phyloP scores from a whole-genome alignment of 2,113 vertebrate genomes.

The Scatophagus argus region DNA sequence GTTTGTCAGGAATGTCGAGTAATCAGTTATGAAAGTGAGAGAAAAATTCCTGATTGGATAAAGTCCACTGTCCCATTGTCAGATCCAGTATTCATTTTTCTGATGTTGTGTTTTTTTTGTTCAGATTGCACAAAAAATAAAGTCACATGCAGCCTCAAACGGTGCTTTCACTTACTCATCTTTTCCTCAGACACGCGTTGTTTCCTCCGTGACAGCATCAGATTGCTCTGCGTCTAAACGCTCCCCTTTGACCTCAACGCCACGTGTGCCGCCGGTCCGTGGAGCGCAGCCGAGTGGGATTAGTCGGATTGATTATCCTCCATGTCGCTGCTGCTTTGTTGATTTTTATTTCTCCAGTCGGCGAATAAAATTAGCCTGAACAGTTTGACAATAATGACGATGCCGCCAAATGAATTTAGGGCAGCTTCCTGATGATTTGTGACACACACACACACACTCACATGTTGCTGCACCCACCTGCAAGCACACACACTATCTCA shows the following conservation, averaged over 20 bases:
- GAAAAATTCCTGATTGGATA: background rate
- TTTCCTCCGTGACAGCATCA: background rate
- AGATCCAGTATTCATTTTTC: no score
- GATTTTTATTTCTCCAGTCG: slow-evolving; percentile 56
- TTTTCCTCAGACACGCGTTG: background rate
- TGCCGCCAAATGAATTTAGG: slow-evolving; percentile 66
- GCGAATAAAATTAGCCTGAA: slow-evolving; percentile 75
- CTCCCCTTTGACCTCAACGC: slow-evolving; percentile 16
- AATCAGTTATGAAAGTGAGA: slow-evolving; percentile 18
- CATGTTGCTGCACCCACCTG: slow-evolving; percentile 3
- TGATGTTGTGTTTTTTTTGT: no score
- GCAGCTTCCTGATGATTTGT: slow-evolving; percentile 59
- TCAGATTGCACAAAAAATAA: no score
- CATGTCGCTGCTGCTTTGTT: slow-evolving; percentile 37
- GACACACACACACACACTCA: slow-evolving; percentile 29
- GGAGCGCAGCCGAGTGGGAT: slow-evolving; percentile 44
- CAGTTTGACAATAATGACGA: slow-evolving; percentile 68
- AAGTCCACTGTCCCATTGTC: no score
- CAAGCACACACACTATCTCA: slow-evolving; percentile 13
- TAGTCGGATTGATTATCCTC: slow-evolving; percentile 63
- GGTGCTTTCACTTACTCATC: background rate
- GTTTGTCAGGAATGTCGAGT: background rate
- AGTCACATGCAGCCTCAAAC: background rate
- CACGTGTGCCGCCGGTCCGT: slow-evolving; percentile 26
- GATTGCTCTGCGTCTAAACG: slow-evolving; percentile 22